Evolutionary conservation across 2,797 vertebrate species (phyloP), one percentile per base, ranked within the genome.

Genomic region (Pteropus rufus): DNA sequence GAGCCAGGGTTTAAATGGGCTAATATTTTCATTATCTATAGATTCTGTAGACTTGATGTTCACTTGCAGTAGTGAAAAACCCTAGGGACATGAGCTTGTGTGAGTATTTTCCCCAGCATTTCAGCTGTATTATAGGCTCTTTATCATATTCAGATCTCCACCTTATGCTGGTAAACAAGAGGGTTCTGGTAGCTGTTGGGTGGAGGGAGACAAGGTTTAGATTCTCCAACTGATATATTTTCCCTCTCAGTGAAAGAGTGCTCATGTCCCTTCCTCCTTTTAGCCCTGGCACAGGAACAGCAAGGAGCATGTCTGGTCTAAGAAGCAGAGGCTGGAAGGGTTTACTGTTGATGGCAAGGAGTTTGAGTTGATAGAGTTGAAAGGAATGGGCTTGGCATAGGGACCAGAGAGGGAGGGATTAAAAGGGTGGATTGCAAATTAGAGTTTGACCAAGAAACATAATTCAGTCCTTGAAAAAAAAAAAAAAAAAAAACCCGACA

Each of bases 301-400:
- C 72, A 54, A 62, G 44, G 58, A 69, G 24, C 14, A 16, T 8
- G 18, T 60, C 58, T 91, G 49, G 7, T 70, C 62, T 62, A 46
- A 65, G 69, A 23, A 62, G 46, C 19, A 52, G 64, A 75, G 65
- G 58, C 44, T 75, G 19, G 44, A 39, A 58, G 4, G 26, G 76
- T 75, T 82, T 73, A 21, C 31, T 49, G 29, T 26, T 81, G 44
- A 29, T 31, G 29, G n/a, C 26, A 39, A 73, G 46, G 64, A 82
- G 67, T 73, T 19, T 73, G 36, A 97, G 86, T 82, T 92, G 58
- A 82, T 72, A 41, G 85, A 80, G 39, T 54, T 82, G 76, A 76
- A 89, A 82, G 39, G 49, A 52, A 21, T 12, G 62, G n/a, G n/a
- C 2, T 58, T n/a, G 29, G 11, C 41, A 15, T 34, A 64, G 77